Evolutionary conservation across 2,113 vertebrate species (phyloP), one percentile per base, ranked within the genome.

Genomic region (Oncorhynchus clarkii): DNA sequence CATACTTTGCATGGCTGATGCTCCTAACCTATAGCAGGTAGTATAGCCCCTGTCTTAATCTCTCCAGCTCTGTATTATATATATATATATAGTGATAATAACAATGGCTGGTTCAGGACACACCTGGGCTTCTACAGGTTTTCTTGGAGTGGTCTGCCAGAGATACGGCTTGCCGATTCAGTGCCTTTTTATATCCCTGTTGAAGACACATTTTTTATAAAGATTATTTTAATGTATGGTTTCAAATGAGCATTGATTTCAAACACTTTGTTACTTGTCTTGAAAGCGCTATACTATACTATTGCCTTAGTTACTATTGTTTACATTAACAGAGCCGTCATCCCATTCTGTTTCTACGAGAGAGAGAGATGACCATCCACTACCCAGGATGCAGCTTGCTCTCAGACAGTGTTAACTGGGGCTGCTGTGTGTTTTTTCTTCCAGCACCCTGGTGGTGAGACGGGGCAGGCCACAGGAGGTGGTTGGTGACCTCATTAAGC

Each of bases 381-480:
- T 83, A 76, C 54, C 70, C 85, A 88, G 85, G 87, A 86, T 90
- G 88, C 88, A 90, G 85, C 80, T 89, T 87, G 62, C 67, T 20
- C 39, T 45, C 2, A 9, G 39, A 80, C 49, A 39, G 71, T 69
- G 62, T 69, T 73, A 60, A 75, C 65, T 62, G 26, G 22, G 49
- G 29, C 60, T 45, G 31, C 31, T 74, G 24, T 51, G n/a, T 24
- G n/a, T 64, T 34, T 45, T 84, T 14, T 72, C 72, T 5, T 77
- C 64, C 83, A 96, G 95, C 73, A 95, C 90, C 67, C 89, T 95
- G 20, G 81, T 95, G 72, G 92, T 95, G 76, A 93, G 94, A 81
- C 89, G 74, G 31, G 94, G 95, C 39, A 94, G 93, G 39, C 94
- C 93, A 0, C 95, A 95, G 86, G 91, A 95, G 24, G 90, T 94